These are phyloP conservation scores for Synergus japonicus DNA, from an alignment of 2,888 invertebrate genomes.

Conservation along the genomic window DNA sequence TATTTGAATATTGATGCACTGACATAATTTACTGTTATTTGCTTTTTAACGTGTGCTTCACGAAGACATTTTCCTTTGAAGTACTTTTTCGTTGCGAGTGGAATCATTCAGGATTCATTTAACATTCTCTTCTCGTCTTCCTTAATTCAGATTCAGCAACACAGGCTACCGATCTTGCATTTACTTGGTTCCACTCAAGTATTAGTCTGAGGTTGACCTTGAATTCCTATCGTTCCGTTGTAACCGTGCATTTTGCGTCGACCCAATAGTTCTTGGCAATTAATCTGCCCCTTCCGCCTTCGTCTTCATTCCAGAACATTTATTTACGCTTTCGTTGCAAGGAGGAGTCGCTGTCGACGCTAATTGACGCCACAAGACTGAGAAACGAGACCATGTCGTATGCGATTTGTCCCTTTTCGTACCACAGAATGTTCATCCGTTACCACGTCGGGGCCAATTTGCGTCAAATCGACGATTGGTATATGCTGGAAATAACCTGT, in stretches of 20 bases:
- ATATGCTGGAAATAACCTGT: slow-evolving; percentile 2
- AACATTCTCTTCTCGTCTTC: neutral
- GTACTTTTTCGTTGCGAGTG: no score
- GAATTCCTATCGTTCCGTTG: neutral
- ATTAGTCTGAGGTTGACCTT: neutral
- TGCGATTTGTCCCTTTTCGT: slow-evolving; percentile 59
- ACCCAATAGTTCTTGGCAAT: neutral
- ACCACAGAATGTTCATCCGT: slow-evolving; percentile 28
- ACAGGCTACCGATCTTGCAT: no score
- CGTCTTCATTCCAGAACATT: slow-evolving; percentile 4
- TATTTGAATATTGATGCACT: neutral
- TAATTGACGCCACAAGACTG: slow-evolving; percentile 59
- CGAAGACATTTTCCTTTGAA: no score
- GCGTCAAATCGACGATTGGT: slow-evolving; percentile 6
- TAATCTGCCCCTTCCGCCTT: neutral
- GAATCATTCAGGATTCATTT: neutral
- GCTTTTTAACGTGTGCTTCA: no score
- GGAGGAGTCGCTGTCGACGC: slow-evolving; percentile 54
- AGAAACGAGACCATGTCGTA: slow-evolving; percentile 46
- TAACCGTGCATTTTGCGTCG: neutral
- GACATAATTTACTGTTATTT: no score
- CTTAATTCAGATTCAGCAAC: neutral
- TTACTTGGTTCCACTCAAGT: neutral
- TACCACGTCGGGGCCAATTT: slow-evolving; percentile 59
- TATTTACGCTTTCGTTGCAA: slow-evolving; percentile 50